Evolutionary conservation across 2,113 vertebrate species (phyloP), one percentile per base, ranked within the genome.

Genomic region (Zosterops hypoxanthus): DNA sequence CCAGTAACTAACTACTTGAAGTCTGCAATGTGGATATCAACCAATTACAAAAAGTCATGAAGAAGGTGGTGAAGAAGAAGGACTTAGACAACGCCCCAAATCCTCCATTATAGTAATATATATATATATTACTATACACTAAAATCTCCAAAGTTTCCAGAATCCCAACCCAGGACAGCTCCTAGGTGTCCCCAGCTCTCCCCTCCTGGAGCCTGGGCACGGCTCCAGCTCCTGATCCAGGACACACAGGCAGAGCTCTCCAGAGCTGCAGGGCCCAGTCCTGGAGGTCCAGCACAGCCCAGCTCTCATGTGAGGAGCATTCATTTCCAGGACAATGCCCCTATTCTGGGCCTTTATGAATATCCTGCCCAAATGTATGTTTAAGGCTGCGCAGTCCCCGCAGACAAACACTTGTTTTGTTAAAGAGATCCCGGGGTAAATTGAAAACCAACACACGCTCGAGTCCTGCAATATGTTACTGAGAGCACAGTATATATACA

Each of bases 341-440:
- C 87, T 2, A 77, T 94, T 96, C 36, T 94, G 95, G 5, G 0
- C 19, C 90, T 25, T 34, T 6, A 26, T 61, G 82, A 95, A 83
- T 57, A 47, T 59, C 93, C 93, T 95, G 90, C 96, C 95, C 90
- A 97, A 97, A 94, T 95, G 86, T 95, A n/a, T 96, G 95, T 88
- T 95, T 92, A 96, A 65, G 3, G 75, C 75, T 77, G 82, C 22
- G 14, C 75, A 82, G 93, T 3, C 24, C 34, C 66, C 23, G 84
- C 77, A 9, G 18, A 96, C 91, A 91, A 88, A 41, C 90, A 0
- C 84, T 72, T 2, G 42, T 34, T 82, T 28, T 96, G 90, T 91
- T 17, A 2, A 2, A 39, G 34, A 5, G 70, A 57, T 18, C 71
- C 79, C 50, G 52, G 6, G 24, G 20, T 7, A 20, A 24, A 41